Base-by-base conservation (phyloP, 2,113 vertebrate species). In the Callopanchax toddi region DNA sequence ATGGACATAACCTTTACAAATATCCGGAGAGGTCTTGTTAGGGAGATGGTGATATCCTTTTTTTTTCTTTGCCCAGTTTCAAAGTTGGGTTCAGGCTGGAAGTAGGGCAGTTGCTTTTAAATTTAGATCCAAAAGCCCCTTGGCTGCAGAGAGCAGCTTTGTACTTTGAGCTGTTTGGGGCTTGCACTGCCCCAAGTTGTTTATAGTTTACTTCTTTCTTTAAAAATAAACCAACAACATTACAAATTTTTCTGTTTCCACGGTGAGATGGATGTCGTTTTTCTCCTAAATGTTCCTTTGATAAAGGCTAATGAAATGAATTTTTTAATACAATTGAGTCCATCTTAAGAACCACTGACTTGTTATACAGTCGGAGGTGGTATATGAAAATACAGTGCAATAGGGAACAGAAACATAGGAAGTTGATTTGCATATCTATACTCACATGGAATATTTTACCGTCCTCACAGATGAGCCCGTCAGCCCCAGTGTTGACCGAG, bases 401-500 rank as follows among this genome's bases (percentile, higher is more conserved):
- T n/a, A n/a, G n/a, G n/a, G n/a, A n/a, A n/a, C n/a, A n/a, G n/a
- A n/a, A n/a, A n/a, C n/a, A n/a, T n/a, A n/a, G n/a, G n/a, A n/a
- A n/a, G n/a, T n/a, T n/a, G n/a, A n/a, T n/a, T n/a, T n/a, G n/a
- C n/a, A n/a, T n/a, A n/a, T n/a, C n/a, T n/a, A 51, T 6, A 37
- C 42, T 40, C n/a, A n/a, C n/a, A n/a, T n/a, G n/a, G 17, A 44
- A 17, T 68, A 48, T 62, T 56, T 59, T 54, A 5, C 48, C 66
- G 3, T 81, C 72, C 13, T 82, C 60, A 40, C 67, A 99, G 97
- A 99, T 87, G 97, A 99, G 75, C 97, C 95, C 0, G 94, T 94
- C 61, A 99, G 96, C 86, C 97, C 97, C 52, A 98, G 95, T 71
- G 94, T 95, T 40, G 97, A 99, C 87, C 94, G 90, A 42, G 94